A percentile compares a stretch with the other conserved stretches of the same genome.
Evolutionary conservation across 2,113 vertebrate species (phyloP).

Genomic region (Labrus mixtus): DNA sequence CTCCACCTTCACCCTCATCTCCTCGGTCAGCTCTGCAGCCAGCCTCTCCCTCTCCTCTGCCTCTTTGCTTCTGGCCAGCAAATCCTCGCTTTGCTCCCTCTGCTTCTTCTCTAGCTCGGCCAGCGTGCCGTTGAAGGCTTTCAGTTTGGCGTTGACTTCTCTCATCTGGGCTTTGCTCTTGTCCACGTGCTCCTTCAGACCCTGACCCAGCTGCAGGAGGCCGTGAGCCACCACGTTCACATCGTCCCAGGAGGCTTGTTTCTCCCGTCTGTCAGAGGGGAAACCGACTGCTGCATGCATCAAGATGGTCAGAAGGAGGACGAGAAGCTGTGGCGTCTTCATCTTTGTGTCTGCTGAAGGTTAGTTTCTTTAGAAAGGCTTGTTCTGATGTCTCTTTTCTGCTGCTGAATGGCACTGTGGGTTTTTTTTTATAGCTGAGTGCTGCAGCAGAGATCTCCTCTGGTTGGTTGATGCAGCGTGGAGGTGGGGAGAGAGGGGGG

Average conservation of each 20-base stretch:
- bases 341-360: slow-evolving; percentile 51
- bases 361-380: neutral
- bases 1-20: slow-evolving; percentile 67
- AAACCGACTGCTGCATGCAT: slow-evolving; percentile 53
- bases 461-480: slow-evolving; percentile 60
- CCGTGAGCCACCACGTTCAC: slow-evolving; percentile 93
- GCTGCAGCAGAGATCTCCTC: slow-evolving; percentile 44
- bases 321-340: slow-evolving; percentile 46
- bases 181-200: slow-evolving; percentile 93
- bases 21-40: slow-evolving; percentile 55
- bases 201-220: slow-evolving; percentile 95
- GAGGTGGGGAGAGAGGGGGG: slow-evolving; percentile 18
- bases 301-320: slow-evolving; percentile 64
- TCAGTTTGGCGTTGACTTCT: slow-evolving; percentile 84
- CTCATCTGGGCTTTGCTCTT: slow-evolving; percentile 88
- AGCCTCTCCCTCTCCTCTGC: slow-evolving; percentile 65
- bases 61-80: slow-evolving; percentile 55
- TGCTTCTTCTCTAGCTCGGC: slow-evolving; percentile 73
- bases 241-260: slow-evolving; percentile 93
- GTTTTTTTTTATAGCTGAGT: slow-evolving; percentile 68
- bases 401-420: slow-evolving; percentile 24
- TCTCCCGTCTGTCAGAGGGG: slow-evolving; percentile 69
- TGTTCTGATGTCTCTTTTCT: slow-evolving; percentile 39
- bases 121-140: slow-evolving; percentile 83
- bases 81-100: slow-evolving; percentile 67